phyloP scores from a whole-genome alignment of 2,113 vertebrate species.

The Xiphias gladius region DNA sequence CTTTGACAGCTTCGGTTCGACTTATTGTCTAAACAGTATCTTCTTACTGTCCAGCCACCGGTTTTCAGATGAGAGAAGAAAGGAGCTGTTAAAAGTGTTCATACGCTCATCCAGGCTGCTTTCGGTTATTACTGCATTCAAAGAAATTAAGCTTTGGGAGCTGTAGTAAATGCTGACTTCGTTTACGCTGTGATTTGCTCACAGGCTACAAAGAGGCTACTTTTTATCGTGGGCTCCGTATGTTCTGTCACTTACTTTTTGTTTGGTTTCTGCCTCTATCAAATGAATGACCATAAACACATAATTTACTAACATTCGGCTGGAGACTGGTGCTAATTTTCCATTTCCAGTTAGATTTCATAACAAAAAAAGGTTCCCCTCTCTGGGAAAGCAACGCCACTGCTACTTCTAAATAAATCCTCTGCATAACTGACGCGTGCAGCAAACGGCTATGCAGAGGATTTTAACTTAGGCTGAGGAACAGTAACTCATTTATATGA shows the following conservation, averaged over 20 bases:
- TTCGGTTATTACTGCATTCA: background rate
- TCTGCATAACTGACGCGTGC: background rate
- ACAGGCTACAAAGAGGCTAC: background rate
- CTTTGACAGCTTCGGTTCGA: background rate
- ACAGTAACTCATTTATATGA: background rate
- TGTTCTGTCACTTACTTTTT: background rate
- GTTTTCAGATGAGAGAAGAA: too few species aligned
- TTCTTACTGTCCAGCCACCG: too few species aligned
- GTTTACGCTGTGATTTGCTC: background rate
- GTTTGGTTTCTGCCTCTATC: background rate
- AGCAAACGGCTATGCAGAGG: background rate
- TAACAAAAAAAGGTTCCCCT: background rate
- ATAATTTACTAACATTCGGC: background rate
- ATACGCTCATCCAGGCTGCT: background rate
- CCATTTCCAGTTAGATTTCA: background rate
- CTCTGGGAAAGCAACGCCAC: too few species aligned
- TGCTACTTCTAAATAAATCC: too few species aligned
- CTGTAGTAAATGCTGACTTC: background rate
- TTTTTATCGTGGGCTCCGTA: background rate
- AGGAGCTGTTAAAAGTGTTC: too few species aligned
- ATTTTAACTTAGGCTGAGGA: background rate
- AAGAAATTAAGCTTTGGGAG: background rate
- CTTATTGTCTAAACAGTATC: background rate
- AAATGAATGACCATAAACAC: background rate
- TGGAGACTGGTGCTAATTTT: background rate